phyloP scores from a whole-genome alignment of 2,113 vertebrate species.

The Rhombomys opimus region DNA sequence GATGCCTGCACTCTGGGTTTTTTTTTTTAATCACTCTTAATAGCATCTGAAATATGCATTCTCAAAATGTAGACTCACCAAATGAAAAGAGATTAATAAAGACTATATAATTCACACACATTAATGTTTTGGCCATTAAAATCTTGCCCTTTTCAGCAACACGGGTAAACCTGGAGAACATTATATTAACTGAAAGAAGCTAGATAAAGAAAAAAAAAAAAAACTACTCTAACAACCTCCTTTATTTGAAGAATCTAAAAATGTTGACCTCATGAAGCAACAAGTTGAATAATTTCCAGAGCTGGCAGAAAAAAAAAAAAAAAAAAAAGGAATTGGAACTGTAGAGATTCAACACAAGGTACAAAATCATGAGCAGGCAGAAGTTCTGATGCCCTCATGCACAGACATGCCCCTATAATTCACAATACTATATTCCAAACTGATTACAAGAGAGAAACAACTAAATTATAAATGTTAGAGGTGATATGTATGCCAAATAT shows the following conservation, averaged over 20 bases:
- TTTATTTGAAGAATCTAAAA: neutral
- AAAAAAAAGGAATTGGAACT: too few relatives aligned
- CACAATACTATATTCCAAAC: neutral
- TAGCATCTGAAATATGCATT: neutral
- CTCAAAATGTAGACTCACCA: neutral
- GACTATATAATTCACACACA: neutral
- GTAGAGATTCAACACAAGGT: neutral
- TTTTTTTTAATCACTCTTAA: neutral
- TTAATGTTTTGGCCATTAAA: neutral
- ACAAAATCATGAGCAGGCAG: too few relatives aligned
- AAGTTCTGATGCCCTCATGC: neutral
- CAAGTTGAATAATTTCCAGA: neutral
- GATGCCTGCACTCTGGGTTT: neutral
- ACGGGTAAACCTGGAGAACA: neutral
- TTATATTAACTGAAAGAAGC: neutral
- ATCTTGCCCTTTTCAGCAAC: neutral
- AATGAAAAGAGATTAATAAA: neutral
- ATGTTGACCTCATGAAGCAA: neutral
- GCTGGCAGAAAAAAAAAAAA: neutral
- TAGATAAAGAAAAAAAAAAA: neutral
- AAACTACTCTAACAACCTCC: neutral
- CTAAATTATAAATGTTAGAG: neutral
- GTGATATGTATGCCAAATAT: neutral
- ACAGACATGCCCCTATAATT: too few relatives aligned
- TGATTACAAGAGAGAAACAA: neutral